Conservation (phyloP, 2,797 vertebrate species). For the Discoglossus pictus region DNA sequence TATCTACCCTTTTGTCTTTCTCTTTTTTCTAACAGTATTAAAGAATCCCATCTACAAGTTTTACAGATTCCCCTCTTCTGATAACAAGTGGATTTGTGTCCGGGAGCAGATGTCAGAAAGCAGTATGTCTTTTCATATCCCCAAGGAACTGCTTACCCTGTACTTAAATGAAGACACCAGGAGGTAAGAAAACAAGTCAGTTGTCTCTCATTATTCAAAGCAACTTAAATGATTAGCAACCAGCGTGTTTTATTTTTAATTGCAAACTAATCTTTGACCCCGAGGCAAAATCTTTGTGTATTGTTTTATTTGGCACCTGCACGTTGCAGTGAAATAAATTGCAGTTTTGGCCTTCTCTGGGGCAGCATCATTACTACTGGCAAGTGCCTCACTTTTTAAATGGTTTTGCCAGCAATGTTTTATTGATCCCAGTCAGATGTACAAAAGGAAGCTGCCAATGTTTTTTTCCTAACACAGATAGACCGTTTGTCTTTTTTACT, state of each 20-base stretch:
- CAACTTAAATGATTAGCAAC: background rate
- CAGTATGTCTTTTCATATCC: constrained; percentile 88
- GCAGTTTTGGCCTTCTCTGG: constrained; percentile 22
- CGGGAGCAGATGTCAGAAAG: constrained; percentile 97
- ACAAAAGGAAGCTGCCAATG: constrained; percentile 9
- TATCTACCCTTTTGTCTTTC: too few relatives aligned
- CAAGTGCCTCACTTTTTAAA: constrained; percentile 9
- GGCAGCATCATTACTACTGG: constrained; percentile 21
- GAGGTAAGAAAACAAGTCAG: constrained; percentile 75
- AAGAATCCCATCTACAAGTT: constrained; percentile 91
- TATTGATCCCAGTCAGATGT: constrained; percentile 22
- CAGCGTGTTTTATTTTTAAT: constrained; percentile 32
- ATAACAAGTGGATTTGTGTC: constrained; percentile 93
- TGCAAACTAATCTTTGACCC: constrained; percentile 23
- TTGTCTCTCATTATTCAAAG: constrained; percentile 9
- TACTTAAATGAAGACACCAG: constrained; percentile 92
- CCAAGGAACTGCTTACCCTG: constrained; percentile 88
- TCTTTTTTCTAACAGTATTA: constrained; percentile 74
- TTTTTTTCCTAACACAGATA: too few relatives aligned
- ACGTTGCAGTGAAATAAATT: constrained; percentile 10
- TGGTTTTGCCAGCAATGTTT: constrained; percentile 18
- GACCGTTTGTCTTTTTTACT: too few relatives aligned
- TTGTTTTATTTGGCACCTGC: too few relatives aligned
- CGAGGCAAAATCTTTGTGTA: constrained; percentile 35
- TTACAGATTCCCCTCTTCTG: constrained; percentile 90